Evolutionary conservation across 2,888 invertebrate species (phyloP).

Genomic region (Leptopilina drosophilae): DNA sequence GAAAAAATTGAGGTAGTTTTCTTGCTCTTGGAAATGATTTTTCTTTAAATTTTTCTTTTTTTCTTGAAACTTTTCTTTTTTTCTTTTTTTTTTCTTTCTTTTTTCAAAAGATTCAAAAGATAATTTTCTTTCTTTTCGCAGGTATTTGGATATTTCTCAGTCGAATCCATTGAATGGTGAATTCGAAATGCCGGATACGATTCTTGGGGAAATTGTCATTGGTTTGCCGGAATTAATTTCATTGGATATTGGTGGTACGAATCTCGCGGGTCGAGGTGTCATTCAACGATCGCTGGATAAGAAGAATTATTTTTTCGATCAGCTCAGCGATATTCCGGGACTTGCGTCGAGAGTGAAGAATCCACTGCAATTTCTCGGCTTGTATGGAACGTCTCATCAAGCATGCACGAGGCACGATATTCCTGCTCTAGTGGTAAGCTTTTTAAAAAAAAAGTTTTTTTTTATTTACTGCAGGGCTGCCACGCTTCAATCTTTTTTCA

Average conservation of each 20-base stretch:
- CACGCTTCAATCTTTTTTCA: too few species aligned
- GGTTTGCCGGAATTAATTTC: slow-evolving; percentile 87
- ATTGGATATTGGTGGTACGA: slow-evolving; percentile 97
- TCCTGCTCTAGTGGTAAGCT: slow-evolving; percentile 89
- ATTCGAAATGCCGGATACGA: slow-evolving; percentile 86
- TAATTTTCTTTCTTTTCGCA: slow-evolving; percentile 57
- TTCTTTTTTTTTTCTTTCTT: too few species aligned
- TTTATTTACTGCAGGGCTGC: too few species aligned
- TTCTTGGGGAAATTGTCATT: slow-evolving; percentile 84
- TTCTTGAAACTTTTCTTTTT: too few species aligned
- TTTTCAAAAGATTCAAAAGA: too few species aligned
- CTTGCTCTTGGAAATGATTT: slow-evolving; percentile 52
- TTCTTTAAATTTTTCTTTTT: slow-evolving; percentile 64
- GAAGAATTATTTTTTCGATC: slow-evolving; percentile 52
- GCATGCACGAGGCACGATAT: slow-evolving; percentile 94
- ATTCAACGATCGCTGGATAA: slow-evolving; percentile 78
- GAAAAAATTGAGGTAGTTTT: slow-evolving; percentile 77
- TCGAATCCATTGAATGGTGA: slow-evolving; percentile 84
- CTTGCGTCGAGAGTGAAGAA: slow-evolving; percentile 85
- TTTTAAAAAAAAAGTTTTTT: too few species aligned
- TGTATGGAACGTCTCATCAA: slow-evolving; percentile 93
- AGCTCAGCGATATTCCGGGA: slow-evolving; percentile 89
- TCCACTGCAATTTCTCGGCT: slow-evolving; percentile 92
- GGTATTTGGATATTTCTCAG: slow-evolving; percentile 92
- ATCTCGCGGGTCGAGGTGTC: slow-evolving; percentile 92